Evolutionary conservation across 2,797 vertebrate genomes (phyloP), one percentile per base, ranked within the genome.

Genomic region (Eupleurogrammus muticus): DNA sequence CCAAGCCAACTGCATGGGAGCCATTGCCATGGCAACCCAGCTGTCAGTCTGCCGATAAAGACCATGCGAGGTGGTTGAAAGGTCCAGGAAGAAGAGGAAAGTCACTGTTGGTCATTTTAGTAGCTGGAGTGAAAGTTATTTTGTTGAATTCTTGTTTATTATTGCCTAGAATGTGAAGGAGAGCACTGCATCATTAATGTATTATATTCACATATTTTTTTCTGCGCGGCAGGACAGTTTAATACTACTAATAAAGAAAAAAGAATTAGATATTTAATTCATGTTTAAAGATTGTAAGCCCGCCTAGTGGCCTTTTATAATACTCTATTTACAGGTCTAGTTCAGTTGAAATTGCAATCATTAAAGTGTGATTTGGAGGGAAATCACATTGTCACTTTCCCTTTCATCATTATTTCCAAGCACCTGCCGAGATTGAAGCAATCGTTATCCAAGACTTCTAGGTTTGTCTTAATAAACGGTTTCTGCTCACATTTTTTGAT

Each of bases 381-480:
- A 48, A 73, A 60, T 52, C 38, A n/a, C 48, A 32, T 51, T 10
- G 21, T 53, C 34, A 48, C 32, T 34, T 51, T 58, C 12, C 9
- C 28, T 5, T 48, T 79, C 19, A 36, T 34, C 54, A 10, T 42
- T 34, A 57, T 24, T 46, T 55, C 60, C 20, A 32, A 34, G 10
- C 50, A 48, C 36, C 50, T 61, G 34, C 16, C 10, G 35, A 21
- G 32, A 47, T 9, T 19, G 13, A 66, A 34, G 40, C 61, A 69
- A 68, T 69, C 49, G 34, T 28, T 28, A 50, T 40, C 61, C 51
- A 2, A 53, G 38, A 62, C 24, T 50, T 57, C 49, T 64, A 21
- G 73, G 57, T 70, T 20, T 42, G 24, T 50, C 17, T 36, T 65
- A 72, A 79, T 68, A 38, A 81, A 16, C 44, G 7, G 36, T 51